Evolutionary conservation across 2,113 vertebrate genomes (phyloP).

Genomic region (Megaptera novaeangliae): DNA sequence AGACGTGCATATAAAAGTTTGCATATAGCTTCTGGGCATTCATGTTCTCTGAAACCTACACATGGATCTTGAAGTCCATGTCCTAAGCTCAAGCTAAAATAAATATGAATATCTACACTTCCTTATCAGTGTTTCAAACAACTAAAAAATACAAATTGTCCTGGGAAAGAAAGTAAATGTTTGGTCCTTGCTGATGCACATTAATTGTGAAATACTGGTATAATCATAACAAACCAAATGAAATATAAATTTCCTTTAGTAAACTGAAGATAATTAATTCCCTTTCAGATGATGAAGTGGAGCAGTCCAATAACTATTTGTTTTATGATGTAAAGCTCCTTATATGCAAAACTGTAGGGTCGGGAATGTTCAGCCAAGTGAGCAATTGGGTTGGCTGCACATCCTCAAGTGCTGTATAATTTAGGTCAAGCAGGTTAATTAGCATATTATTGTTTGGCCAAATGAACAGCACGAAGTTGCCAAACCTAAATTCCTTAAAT

Average conservation of each 20-base stretch:
- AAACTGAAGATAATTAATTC: constrained; percentile 41
- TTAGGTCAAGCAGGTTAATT: constrained; percentile 82
- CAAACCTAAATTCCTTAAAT: constrained; percentile 78
- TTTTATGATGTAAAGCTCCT: constrained; percentile 26
- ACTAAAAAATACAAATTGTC: neutral
- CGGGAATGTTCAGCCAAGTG: neutral
- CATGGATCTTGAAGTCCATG: neutral
- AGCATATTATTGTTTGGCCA: constrained; percentile 78
- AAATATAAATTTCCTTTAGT: constrained; percentile 30
- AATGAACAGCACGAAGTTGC: constrained; percentile 73
- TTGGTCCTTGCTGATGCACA: neutral
- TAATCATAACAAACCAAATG: constrained; percentile 30
- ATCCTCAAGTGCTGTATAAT: constrained; percentile 69
- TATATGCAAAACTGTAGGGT: neutral
- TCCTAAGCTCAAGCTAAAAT: neutral
- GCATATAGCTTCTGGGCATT: neutral
- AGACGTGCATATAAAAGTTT: neutral
- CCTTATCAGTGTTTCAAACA: neutral
- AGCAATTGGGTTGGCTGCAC: constrained; percentile 52
- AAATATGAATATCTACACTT: neutral
- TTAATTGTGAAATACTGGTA: constrained; percentile 37
- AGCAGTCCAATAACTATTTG: neutral
- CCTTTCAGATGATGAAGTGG: constrained; percentile 45
- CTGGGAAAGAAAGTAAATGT: neutral
- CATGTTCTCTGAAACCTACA: neutral